Evolutionary conservation across 2,797 vertebrate genomes (phyloP).

Genomic region (Enteromius viviparus): DNA sequence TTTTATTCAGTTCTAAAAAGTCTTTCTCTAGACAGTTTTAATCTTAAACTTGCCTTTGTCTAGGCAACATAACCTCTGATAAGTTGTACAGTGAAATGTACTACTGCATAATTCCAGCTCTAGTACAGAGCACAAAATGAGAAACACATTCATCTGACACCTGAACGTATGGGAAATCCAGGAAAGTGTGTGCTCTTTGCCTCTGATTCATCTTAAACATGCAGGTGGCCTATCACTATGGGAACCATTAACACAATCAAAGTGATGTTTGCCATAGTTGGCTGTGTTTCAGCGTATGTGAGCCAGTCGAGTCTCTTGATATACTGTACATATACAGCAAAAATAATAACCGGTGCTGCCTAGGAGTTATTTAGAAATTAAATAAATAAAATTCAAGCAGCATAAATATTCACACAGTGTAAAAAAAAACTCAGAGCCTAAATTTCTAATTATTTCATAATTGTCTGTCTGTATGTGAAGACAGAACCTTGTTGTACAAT

Average conservation of each 20-base stretch:
- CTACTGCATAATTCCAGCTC: constrained; percentile 7
- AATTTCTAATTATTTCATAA: not conserved
- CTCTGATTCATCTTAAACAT: constrained; percentile 10
- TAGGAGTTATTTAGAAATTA: not conserved
- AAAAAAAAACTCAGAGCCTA: not conserved
- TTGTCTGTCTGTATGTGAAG: not conserved
- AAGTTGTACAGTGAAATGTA: not conserved
- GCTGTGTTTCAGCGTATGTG: not conserved
- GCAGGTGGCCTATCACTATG: constrained; percentile 26
- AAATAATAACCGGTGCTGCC: not conserved
- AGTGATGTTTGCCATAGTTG: constrained; percentile 19
- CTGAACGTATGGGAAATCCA: not conserved
- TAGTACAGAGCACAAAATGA: not conserved
- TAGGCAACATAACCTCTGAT: not conserved
- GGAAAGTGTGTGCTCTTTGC: not conserved
- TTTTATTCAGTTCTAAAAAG: not conserved
- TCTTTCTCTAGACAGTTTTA: not conserved
- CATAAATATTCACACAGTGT: not conserved
- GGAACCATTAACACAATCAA: constrained; percentile 34
- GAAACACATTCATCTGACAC: constrained; percentile 8
- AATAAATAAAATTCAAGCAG: not conserved
- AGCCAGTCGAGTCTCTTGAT: not conserved
- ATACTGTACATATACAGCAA: not conserved
- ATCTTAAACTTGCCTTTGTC: not conserved
- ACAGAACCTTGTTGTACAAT: not conserved